Evolutionary conservation across 2,797 vertebrate genomes (phyloP).

Genomic region (Bradypodion ventrale): DNA sequence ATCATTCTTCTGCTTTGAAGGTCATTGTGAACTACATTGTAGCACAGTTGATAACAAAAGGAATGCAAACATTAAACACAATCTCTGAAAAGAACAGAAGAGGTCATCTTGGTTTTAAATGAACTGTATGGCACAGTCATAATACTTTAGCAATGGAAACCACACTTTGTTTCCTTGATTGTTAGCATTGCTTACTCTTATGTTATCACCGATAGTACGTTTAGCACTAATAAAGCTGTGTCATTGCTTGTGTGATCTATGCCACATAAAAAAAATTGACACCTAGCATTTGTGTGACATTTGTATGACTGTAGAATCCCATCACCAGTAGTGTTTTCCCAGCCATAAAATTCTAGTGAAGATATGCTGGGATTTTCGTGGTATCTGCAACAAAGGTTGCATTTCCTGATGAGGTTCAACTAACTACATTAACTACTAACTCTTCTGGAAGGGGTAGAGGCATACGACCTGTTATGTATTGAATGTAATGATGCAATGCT

Average conservation of each 20-base stretch:
- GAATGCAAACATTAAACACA: background rate
- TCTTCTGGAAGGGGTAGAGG: too few species aligned
- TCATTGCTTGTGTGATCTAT: background rate
- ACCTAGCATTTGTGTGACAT: too few species aligned
- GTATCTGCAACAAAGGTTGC: too few species aligned
- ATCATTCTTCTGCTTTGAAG: background rate
- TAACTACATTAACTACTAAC: too few species aligned
- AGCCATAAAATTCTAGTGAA: too few species aligned
- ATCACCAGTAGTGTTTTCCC: too few species aligned
- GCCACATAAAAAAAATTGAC: too few species aligned
- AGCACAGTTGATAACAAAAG: constrained; percentile 2
- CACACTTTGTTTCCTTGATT: background rate
- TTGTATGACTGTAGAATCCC: too few species aligned
- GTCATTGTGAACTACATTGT: background rate
- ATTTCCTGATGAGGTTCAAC: too few species aligned
- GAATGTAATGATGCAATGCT: too few species aligned
- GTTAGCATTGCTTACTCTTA: background rate
- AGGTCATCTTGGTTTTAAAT: constrained; percentile 10
- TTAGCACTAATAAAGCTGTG: background rate
- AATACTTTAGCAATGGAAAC: background rate
- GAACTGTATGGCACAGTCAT: background rate
- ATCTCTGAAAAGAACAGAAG: background rate
- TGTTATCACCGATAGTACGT: background rate
- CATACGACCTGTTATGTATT: too few species aligned
- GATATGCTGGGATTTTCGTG: too few species aligned